phyloP scores from a whole-genome alignment of 2,113 vertebrate species.

The Felis catus region F.catus_Fca126_mat1.0 CM031414.1:107473501-107474000 shows the following conservation, averaged over 20 bases:
- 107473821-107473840: conserved; percentile 62
- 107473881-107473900: not conserved
- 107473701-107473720: conserved; percentile 19
- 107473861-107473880: conserved; percentile 59
- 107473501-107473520: not conserved
- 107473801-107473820: conserved; percentile 13
- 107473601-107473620: not conserved
- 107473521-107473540: not conserved
- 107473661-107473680: not conserved
- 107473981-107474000: not conserved
- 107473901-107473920: conserved; percentile 51
- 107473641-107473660: not conserved
- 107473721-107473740: not conserved
- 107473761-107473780: conserved; percentile 15
- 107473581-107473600: not conserved
- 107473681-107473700: not conserved
- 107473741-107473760: conserved; percentile 29
- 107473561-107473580: not conserved
- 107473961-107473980: conserved; percentile 6
- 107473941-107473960: not conserved
- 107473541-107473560: not conserved
- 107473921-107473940: not conserved
- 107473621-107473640: not conserved
- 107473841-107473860: conserved; percentile 56
- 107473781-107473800: conserved; percentile 59